Evolutionary conservation across 2,888 invertebrate genomes (phyloP), one percentile per base, ranked within the genome.

Genomic region (Laspeyria flexula): DNA sequence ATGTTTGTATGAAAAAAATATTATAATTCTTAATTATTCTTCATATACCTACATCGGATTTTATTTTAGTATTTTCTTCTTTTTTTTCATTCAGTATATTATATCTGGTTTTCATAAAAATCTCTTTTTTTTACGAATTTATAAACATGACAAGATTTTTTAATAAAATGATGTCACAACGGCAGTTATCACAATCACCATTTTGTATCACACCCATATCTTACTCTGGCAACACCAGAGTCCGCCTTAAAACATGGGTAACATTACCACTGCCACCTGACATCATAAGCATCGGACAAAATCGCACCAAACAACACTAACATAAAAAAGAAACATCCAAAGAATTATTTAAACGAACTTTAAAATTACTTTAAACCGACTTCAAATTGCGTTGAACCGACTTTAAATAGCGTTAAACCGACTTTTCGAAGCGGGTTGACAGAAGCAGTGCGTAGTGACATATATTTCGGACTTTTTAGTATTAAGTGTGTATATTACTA

Each of bases 401-500:
- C 47, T 59, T 55, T 55, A 55, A 48, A 43, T 29, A 25, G 30
- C 25, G 29, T 29, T 18, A 18, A 18, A 18, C 25, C 15, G 13
- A 21, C 15, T 31, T 41, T 44, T 37, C 30, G 13, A 11, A 55
- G 55, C 56, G 40, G 41, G 34, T 55, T 56, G 33, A 53, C 62
- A 55, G 33, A 51, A 42, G 75, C 84, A 83, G 88, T 85, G 88
- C 83, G 85, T 81, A 84, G 88, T 82, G 84, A 75, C 69, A 55
- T 60, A 58, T 52, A 73, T 70, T 64, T 76, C 72, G 85, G 85
- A 86, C 85, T 81, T 65, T 60, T 48, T 79, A 77, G 66, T 67
- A 45, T 38, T 84, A 83, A 85, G 83, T 77, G 83, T 86, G 85
- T 85, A 86, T 83, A 85, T 78, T 84, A 69, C 56, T 83, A 85